phyloP scores from a whole-genome alignment of 2,797 vertebrate genomes.

The Nasua narica region DNA sequence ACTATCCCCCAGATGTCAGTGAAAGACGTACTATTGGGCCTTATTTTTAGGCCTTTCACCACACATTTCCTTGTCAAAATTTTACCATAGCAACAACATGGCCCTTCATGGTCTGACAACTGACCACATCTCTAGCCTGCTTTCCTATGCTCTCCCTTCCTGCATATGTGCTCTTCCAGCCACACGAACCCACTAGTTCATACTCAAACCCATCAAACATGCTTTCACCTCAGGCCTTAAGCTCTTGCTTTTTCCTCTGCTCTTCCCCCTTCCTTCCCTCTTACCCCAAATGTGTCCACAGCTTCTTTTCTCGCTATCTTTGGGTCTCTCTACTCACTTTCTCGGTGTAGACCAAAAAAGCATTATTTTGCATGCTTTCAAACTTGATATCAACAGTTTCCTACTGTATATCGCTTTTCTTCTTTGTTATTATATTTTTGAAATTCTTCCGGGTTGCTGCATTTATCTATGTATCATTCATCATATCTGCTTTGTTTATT shows the following conservation, averaged over 20 bases:
- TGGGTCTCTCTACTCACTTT: not conserved
- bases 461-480: not conserved
- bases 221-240: not conserved
- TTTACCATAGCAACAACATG: not conserved
- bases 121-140: not conserved
- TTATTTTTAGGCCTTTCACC: not conserved
- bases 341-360: not conserved
- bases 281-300: not conserved
- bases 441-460: not conserved
- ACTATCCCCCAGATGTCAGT: not conserved
- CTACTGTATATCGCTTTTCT: not conserved
- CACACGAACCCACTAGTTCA: not conserved
- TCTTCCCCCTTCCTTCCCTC: not conserved
- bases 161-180: not conserved
- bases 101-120: not conserved
- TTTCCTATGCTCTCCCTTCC: not conserved
- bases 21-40: no score
- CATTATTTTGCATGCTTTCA: not conserved
- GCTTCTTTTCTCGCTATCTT: not conserved
- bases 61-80: not conserved
- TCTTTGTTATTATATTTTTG: not conserved
- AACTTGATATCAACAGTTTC: not conserved
- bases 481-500: not conserved
- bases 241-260: not conserved
- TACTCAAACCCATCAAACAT: not conserved